These are phyloP conservation scores for Cheiracanthium punctorium DNA, from an alignment of 2,888 invertebrate genomes.

Conservation along the genomic window DNA sequence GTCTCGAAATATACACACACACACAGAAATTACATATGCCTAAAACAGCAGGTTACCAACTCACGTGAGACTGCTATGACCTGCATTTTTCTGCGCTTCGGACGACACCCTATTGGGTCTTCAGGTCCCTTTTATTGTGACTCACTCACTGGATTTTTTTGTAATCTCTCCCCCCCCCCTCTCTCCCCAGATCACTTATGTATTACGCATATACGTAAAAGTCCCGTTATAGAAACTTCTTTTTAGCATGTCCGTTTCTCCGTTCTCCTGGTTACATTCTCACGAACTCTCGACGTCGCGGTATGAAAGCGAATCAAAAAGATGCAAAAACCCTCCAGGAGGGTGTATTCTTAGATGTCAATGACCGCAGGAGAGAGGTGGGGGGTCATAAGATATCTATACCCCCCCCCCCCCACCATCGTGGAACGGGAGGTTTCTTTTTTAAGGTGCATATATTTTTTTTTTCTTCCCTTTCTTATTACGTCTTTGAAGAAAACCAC, in stretches of 20 bases:
- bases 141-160: neutral
- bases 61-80: neutral
- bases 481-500: slow-evolving; percentile 9
- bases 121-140: neutral
- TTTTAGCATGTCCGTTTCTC: slow-evolving; percentile 5
- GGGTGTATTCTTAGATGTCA: slow-evolving; percentile 10
- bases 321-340: neutral
- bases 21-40: neutral
- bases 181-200: neutral
- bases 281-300: neutral
- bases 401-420: neutral
- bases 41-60: slow-evolving; percentile 12
- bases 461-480: neutral
- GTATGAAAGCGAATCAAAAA: slow-evolving; percentile 6
- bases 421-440: neutral
- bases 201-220: neutral
- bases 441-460: neutral
- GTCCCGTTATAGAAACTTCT: slow-evolving; percentile 17
- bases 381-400: neutral
- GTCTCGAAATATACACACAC: neutral
- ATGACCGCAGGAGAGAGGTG: neutral
- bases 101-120: neutral
- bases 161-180: neutral
- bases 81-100: slow-evolving; percentile 3
- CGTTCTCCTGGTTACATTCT: neutral